Base-by-base conservation (phyloP, 1,140 invertebrate species). In the Drosophila kohkoa region DNA sequence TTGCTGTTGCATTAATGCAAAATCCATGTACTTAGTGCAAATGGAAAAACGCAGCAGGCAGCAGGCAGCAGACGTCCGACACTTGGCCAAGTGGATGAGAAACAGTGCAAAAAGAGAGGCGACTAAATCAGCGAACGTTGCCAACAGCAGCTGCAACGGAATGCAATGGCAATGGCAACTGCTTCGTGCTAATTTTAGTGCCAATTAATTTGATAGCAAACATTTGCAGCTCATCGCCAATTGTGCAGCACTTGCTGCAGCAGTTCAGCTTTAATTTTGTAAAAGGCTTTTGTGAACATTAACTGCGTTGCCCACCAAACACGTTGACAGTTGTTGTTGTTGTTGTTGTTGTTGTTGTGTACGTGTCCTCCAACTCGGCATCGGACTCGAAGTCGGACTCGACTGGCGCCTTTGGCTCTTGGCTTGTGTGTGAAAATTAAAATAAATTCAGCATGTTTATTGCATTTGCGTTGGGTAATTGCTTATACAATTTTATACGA, bases 181-280 rank as follows among this genome's bases (percentile, higher is more conserved):
- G 74, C 69, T 54, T 71, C 69, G 83, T 79, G 82, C 82, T 87
- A 87, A 87, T 87, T 87, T 87, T 87, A 87, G 85, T 87, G 83
- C 83, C 83, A 87, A 87, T 87, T 87, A 87, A 87, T 87, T 87
- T 87, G 80, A 87, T 87, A 77, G 83, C 83, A 87, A 87, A 87
- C 81, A 87, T 85, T 88, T 87, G 67, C 80, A 81, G 69, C 65
- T 63, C 68, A 72, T 75, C 62, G 77, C 73, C 76, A 71, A 76
- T 76, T 71, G 20, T 25, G 74, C 73, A 68, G 64, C 41, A 51
- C 35, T 43, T 46, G 32, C 32, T 57, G 51, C 49, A 30, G 35
- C 20, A 30, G 25, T 59, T 38, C 32, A 30, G 71, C 65, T 88
- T 88, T 88, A 87, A 88, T 87, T 87, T 88, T 64, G 74, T 75